phyloP scores from a whole-genome alignment of 2,797 vertebrate genomes.

The Eospalax fontanierii region DNA sequence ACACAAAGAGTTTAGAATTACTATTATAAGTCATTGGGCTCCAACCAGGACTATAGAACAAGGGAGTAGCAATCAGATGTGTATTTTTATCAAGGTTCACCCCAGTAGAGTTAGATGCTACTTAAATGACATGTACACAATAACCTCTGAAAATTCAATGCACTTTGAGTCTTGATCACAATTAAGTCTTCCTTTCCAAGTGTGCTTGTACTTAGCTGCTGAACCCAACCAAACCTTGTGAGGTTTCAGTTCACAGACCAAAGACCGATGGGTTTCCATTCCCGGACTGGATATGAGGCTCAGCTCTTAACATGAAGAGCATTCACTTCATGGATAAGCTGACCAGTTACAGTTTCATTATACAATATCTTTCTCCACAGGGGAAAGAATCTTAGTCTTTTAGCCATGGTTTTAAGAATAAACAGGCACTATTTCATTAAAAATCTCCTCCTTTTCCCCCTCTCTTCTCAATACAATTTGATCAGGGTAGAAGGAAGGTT shows the following conservation, averaged over 20 bases:
- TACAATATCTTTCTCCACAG: slow-evolving; percentile 52
- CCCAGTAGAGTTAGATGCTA: neutral
- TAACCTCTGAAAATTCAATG: slow-evolving; percentile 22
- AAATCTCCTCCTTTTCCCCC: neutral
- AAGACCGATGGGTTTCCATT: slow-evolving; percentile 5
- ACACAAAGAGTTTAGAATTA: neutral
- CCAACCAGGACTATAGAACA: slow-evolving; percentile 11
- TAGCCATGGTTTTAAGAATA: slow-evolving; percentile 31
- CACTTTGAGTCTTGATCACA: slow-evolving; percentile 46
- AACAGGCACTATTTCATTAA: slow-evolving; percentile 33
- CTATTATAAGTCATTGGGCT: neutral
- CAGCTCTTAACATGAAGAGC: slow-evolving; percentile 5
- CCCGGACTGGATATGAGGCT: neutral
- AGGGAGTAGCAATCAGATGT: neutral
- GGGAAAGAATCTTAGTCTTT: slow-evolving; percentile 36
- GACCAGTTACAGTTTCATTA: slow-evolving; percentile 40
- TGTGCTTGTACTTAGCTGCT: slow-evolving; percentile 60
- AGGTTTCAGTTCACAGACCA: neutral
- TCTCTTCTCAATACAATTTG: neutral
- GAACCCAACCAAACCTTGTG: slow-evolving; percentile 42
- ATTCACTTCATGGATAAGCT: neutral
- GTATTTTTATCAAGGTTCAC: neutral
- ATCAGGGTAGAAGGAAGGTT: neutral
- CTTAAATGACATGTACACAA: slow-evolving; percentile 6
- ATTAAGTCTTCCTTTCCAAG: slow-evolving; percentile 33